Evolutionary conservation across 2,113 vertebrate genomes (phyloP).

Genomic region (Toxotes chatareus): DNA sequence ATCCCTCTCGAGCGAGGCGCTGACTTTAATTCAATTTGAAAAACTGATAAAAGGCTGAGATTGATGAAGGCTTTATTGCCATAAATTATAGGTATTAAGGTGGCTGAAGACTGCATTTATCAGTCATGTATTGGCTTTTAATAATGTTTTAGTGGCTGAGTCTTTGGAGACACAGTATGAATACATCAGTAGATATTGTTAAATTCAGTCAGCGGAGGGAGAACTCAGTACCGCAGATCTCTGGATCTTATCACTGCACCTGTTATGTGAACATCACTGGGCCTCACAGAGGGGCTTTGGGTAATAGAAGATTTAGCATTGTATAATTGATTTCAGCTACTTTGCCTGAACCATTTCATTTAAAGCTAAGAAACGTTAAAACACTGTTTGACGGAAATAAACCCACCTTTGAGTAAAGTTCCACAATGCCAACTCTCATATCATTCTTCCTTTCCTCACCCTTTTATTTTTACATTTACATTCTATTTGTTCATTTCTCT

Average conservation of each 20-base stretch:
- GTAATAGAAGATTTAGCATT: conserved; percentile 55
- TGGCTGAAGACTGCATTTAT: conserved; percentile 51
- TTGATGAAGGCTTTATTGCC: conserved; percentile 76
- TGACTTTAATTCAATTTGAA: conserved; percentile 80
- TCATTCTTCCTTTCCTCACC: conserved; percentile 28
- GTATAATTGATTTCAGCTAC: conserved; percentile 56
- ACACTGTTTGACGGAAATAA: conserved; percentile 49
- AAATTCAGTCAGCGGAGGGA: conserved; percentile 15
- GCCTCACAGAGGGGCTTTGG: conserved; percentile 35
- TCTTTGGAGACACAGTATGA: conserved; percentile 37
- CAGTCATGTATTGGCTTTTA: conserved; percentile 47
- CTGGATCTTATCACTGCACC: conserved; percentile 55
- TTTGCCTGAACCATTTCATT: conserved; percentile 35
- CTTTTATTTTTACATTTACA: conserved; percentile 46
- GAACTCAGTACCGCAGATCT: conserved; percentile 40
- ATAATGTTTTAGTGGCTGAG: conserved; percentile 42
- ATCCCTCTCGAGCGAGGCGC: conserved; percentile 64
- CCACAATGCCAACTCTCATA: conserved; percentile 27
- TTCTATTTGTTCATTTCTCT: conserved; percentile 67
- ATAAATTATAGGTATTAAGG: conserved; percentile 65
- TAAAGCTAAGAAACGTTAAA: conserved; percentile 43
- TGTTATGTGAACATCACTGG: conserved; percentile 51
- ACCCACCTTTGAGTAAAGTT: conserved; percentile 39
- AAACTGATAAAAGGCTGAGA: conserved; percentile 72
- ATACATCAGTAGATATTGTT: conserved; percentile 42